Conservation (phyloP, 2,797 vertebrate species). For the Anguilla marmorata region DNA sequence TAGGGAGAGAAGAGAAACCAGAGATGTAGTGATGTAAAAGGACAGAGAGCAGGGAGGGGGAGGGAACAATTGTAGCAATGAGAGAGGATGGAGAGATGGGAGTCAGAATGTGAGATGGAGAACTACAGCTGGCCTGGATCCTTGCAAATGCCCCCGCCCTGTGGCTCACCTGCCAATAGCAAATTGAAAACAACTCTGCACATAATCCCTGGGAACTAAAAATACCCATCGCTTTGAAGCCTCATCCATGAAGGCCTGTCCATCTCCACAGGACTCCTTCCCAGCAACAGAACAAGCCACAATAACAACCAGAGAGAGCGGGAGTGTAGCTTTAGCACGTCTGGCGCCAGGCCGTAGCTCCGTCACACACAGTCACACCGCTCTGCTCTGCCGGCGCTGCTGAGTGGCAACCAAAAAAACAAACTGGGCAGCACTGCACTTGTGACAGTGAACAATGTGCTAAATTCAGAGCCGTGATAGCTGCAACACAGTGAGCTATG, state of each 20-base stretch:
- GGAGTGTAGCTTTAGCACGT: neutral
- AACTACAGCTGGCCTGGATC: conserved; percentile 46
- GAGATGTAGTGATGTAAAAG: conserved; percentile 14
- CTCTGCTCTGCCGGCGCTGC: neutral
- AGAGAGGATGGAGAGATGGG: neutral
- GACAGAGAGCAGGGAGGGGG: neutral
- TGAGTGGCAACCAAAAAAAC: neutral
- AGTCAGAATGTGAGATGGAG: conserved; percentile 49
- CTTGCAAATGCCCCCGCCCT: conserved; percentile 57
- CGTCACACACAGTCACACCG: neutral
- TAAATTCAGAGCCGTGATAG: neutral
- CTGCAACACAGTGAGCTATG: neutral
- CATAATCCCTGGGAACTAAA: conserved; percentile 71
- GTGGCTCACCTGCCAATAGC: conserved; percentile 67
- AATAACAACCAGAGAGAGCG: conserved; percentile 21
- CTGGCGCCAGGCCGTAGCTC: neutral
- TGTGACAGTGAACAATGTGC: conserved; percentile 8
- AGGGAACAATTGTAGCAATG: neutral
- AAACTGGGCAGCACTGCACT: neutral
- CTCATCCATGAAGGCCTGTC: conserved; percentile 52
- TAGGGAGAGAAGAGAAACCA: neutral
- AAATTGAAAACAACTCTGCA: conserved; percentile 70
- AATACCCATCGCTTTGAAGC: conserved; percentile 63
- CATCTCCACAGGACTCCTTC: conserved; percentile 52
- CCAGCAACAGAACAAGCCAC: conserved; percentile 59